Evolutionary conservation across 2,888 invertebrate species (phyloP).

Genomic region (Labia minor): DNA sequence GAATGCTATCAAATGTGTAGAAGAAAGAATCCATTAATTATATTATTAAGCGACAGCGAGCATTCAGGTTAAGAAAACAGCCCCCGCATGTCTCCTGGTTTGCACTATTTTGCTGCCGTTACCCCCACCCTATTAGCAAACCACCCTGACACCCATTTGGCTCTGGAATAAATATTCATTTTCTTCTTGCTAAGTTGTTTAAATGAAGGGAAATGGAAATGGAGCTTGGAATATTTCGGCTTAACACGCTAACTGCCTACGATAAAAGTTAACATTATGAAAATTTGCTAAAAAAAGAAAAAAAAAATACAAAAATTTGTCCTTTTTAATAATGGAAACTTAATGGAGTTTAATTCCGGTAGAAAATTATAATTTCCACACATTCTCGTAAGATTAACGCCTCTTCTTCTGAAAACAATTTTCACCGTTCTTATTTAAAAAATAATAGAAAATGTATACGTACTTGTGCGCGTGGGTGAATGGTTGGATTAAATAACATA

Average conservation of each 20-base stretch:
- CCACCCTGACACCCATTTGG: neutral
- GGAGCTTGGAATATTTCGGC: neutral
- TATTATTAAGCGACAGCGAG: too few relatives aligned
- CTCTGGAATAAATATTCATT: neutral
- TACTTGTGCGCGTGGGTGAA: too few relatives aligned
- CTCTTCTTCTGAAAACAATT: too few relatives aligned
- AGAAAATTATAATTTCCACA: neutral
- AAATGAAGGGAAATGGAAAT: neutral
- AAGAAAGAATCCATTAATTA: too few relatives aligned
- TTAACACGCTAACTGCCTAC: slow-evolving; percentile 13
- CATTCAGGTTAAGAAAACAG: neutral
- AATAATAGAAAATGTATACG: too few relatives aligned
- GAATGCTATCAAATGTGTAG: too few relatives aligned
- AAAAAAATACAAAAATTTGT: slow-evolving; percentile 13
- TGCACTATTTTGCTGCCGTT: neutral
- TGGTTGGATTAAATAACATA: too few relatives aligned
- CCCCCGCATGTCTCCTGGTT: neutral
- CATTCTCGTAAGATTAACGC: too few relatives aligned
- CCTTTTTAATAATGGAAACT: slow-evolving; percentile 13
- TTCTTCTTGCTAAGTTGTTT: slow-evolving; percentile 7
- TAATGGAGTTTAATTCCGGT: neutral
- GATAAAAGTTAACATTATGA: slow-evolving; percentile 8
- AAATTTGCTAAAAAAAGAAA: neutral
- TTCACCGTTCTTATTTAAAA: too few relatives aligned
- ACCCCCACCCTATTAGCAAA: too few relatives aligned